Base-by-base conservation (phyloP, 2,888 invertebrate species). In the Mongoloraphidia duomilia region DNA sequence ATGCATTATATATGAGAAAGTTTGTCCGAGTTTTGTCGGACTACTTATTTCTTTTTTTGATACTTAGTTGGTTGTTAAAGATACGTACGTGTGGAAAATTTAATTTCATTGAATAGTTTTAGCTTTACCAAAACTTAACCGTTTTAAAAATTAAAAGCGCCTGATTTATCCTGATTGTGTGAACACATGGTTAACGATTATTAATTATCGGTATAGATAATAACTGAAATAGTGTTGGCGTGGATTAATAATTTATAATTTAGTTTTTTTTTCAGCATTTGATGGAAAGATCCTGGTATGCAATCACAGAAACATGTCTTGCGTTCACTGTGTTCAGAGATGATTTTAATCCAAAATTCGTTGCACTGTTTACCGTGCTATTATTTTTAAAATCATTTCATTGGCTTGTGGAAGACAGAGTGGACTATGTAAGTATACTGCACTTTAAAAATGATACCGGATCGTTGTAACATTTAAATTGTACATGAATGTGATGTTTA, bases 241-340 rank as follows among this genome's bases (percentile, higher is more conserved):
- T 26, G 11, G 46, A 42, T 43, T 40, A 17, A 5, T 38, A n/a
- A 47, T 44, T 6, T 49, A 44, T 37, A 44, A 47, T 47, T 46
- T 52, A 40, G 47, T 55, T 58, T 55, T 60, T 60, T 57, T 77
- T 80, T 53, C 71, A 93, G 91, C 96, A 97, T 72, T 74, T 98
- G 60, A 87, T 96, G 66, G 98, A 98, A 67, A 78, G 95, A 57
- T 92, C 95, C 43, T 96, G 98, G 97, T 98, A 98, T 74, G 97
- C 98, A 8, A 84, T 99, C 52, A 96, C 97, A n/a, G 98, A 99
- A 73, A 98, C 98, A 14, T 98, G 98, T 69, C 72, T 99, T 60
- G 98, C 98, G 9, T 98, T 98, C 67, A 98, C 97, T 40, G 94
- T 97, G 9, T 97, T 97, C 69, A 77, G 96, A 63, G 98, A 99